Evolutionary conservation across 2,113 vertebrate species (phyloP), one percentile per base, ranked within the genome.

Genomic region (Castor canadensis): DNA sequence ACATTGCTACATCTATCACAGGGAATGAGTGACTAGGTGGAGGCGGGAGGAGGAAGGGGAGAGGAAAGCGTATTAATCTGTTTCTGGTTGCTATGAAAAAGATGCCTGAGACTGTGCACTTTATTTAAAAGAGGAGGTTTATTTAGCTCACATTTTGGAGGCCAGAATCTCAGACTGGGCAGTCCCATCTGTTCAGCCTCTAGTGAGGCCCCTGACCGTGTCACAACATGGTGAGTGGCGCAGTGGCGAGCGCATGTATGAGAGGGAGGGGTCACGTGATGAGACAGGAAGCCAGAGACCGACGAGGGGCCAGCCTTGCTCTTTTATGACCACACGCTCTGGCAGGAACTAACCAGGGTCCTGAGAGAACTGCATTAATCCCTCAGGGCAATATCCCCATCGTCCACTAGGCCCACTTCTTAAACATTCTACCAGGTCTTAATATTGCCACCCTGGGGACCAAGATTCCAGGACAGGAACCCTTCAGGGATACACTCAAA

Each of bases 1-100:
- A 0, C 3, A 4, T 26, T 69, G 16, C 5, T 49, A 40, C 0
- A 6, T 47, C 66, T 35, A n/a, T 12, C 43, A 1, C 10, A 17
- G 47, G 16, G 11, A 47, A 52, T 58, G 35, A 62, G n/a, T 3
- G 6, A 30, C n/a, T 66, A 2, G 49, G n/a, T 82, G n/a, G 69
- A 38, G 40, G 5, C 35, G 12, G 54, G 22, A 17, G 28, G 56
- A 1, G 17, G 30, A 15, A 62, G 12, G 28, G 15, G 15, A 43
- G 8, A 2, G 6, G 16, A 1, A 87, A 28, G 17, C 12, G 30
- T 17, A 19, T 66, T 87, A 58, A 30, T 88, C 54, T 47, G 71
- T n/a, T 60, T 56, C 45, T 28, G 73, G 69, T 47, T 87, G 43
- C 32, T 88, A 17, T 64, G 56, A 67, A 40, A 16, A 13, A 77